phyloP scores from a whole-genome alignment of 30 jellyfish, hydroid and myxozoan species.

The Sanderia malayensis region DNA sequence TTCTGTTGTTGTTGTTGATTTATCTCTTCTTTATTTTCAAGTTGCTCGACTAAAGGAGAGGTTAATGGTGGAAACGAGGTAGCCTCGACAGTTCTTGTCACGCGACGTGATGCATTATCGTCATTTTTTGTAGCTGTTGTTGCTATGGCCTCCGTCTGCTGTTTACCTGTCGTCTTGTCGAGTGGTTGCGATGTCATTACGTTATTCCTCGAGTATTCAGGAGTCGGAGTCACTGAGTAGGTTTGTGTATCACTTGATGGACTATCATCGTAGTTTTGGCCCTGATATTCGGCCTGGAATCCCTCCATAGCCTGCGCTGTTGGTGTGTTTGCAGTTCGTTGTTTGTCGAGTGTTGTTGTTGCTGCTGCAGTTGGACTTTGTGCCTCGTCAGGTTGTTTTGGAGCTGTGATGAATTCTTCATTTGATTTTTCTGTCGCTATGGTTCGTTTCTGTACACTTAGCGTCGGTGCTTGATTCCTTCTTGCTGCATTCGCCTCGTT shows the following conservation, averaged over 20 bases:
- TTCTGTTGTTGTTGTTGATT: neutral
- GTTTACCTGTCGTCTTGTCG: neutral
- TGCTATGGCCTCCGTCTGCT: neutral
- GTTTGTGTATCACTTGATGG: neutral
- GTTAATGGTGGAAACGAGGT: conserved; percentile 52
- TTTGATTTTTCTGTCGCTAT: neutral
- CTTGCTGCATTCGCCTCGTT: neutral
- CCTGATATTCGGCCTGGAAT: neutral
- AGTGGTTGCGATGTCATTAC: neutral
- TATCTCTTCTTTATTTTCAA: neutral
- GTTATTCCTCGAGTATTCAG: neutral
- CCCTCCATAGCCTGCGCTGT: neutral
- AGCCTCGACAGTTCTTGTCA: conserved; percentile 35
- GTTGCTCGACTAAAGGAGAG: conserved; percentile 18
- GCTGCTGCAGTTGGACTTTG: neutral
- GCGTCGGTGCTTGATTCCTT: neutral
- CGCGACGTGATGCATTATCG: conserved; percentile 11
- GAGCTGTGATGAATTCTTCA: neutral
- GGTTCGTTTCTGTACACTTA: neutral
- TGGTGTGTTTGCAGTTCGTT: neutral
- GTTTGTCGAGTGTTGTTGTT: neutral
- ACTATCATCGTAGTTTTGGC: neutral
- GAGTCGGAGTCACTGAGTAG: neutral
- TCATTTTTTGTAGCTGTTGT: neutral
- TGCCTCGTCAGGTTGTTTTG: neutral